Evolutionary conservation across 2,797 vertebrate species (phyloP).

Genomic region (Salmo trutta): DNA sequence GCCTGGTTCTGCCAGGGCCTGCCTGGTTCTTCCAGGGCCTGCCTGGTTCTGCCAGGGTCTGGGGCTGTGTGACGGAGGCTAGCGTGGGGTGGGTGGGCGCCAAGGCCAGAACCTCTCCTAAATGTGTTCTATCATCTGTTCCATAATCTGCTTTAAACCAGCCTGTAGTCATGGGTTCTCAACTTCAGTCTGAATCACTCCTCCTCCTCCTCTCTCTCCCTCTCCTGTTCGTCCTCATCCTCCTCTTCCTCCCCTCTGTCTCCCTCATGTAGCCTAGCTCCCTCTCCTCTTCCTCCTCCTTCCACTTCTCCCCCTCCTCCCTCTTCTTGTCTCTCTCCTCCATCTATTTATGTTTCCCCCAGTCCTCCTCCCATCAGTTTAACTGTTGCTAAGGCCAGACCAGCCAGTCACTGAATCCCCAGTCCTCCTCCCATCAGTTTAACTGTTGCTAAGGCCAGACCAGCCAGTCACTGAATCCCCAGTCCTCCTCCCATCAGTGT

Average conservation of each 20-base stretch:
- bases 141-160: constrained; percentile 40
- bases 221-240: background rate
- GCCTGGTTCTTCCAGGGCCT: no score
- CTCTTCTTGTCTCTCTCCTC: no score
- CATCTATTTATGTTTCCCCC: background rate
- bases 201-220: background rate
- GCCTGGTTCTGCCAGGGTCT: background rate
- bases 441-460: no score
- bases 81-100: background rate
- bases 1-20: background rate
- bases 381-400: no score
- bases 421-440: no score
- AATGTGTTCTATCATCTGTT: constrained; percentile 29
- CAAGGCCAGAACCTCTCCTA: constrained; percentile 2
- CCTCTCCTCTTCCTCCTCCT: background rate
- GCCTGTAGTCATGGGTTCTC: constrained; percentile 15
- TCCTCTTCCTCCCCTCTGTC: background rate
- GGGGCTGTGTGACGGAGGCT: background rate
- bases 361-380: no score
- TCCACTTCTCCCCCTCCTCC: no score
- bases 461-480: no score
- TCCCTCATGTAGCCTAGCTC: background rate
- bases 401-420: no score
- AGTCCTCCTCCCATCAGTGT: no score
- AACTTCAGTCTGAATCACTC: background rate